Percentiles rank a stretch among this genome's conserved stretches.
phyloP scores from a whole-genome alignment of 2,113 vertebrate genomes.

The Rissa tridactyla region DNA sequence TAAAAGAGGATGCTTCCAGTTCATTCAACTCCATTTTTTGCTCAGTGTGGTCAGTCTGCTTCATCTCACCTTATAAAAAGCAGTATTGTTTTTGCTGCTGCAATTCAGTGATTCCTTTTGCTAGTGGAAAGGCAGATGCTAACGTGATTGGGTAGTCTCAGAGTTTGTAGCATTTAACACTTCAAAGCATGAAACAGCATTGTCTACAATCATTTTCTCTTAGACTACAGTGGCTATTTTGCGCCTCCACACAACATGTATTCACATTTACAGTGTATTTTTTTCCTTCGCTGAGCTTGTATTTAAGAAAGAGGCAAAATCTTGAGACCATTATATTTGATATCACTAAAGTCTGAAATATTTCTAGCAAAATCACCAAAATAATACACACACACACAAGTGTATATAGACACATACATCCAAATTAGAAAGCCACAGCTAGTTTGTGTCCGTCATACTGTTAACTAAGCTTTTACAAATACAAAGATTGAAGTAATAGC shows the following conservation, averaged over 20 bases:
- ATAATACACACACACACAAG: background rate
- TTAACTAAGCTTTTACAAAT: background rate
- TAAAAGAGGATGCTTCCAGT: background rate
- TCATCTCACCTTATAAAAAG: background rate
- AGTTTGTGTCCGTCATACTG: background rate
- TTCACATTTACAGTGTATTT: background rate
- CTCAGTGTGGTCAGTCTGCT: background rate
- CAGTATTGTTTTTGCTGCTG: background rate
- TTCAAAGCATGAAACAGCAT: background rate
- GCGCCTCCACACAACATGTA: background rate
- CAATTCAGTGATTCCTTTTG: background rate
- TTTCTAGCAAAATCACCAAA: background rate
- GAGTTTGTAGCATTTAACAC: background rate
- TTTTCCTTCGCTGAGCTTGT: background rate
- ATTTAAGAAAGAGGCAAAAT: background rate
- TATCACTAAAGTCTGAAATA: background rate
- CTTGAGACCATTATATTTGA: background rate
- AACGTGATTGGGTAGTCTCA: background rate
- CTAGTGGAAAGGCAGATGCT: background rate
- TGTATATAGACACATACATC: background rate
- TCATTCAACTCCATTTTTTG: background rate
- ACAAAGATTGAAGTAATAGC: background rate
- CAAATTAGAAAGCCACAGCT: background rate
- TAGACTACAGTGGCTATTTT: background rate
- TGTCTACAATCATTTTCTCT: background rate